These are phyloP conservation scores for Pterophyllum scalare DNA, from an alignment of 2,113 vertebrate species.

Conservation along the genomic window DNA sequence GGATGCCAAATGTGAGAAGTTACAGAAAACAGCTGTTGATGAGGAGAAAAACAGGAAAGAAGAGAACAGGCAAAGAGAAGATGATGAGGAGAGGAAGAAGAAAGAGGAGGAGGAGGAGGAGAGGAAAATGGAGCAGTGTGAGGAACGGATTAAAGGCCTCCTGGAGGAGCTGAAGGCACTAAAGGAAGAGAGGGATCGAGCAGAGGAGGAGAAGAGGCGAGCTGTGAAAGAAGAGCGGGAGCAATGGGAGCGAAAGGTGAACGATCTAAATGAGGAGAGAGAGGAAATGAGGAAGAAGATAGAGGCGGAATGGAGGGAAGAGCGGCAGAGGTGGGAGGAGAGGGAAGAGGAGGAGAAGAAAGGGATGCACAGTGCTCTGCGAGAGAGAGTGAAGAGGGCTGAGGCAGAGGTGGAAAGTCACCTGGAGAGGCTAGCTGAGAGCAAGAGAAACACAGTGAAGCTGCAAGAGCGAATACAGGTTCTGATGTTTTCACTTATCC, in stretches of 20 bases:
- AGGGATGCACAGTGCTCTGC: conserved; percentile 83
- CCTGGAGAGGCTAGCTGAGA: conserved; percentile 86
- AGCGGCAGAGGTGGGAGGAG: conserved; percentile 86
- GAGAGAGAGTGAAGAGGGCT: conserved; percentile 87
- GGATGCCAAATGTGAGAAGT: conserved; percentile 75
- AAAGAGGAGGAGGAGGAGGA: conserved; percentile 76
- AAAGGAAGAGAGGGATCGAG: conserved; percentile 55
- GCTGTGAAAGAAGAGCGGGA: conserved; percentile 76
- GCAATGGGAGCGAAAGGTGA: conserved; percentile 80
- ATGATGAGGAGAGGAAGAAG: conserved; percentile 39
- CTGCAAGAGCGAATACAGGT: conserved; percentile 93
- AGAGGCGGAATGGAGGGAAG: conserved; percentile 84
- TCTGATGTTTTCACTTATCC: conserved; percentile 8
- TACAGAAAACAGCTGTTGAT: conserved; percentile 58
- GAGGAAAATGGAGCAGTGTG: conserved; percentile 64
- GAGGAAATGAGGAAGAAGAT: conserved; percentile 82
- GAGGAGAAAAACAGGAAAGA: conserved; percentile 51
- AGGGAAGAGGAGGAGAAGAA: conserved; percentile 88
- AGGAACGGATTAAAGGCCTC: conserved; percentile 62
- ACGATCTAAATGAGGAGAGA: conserved; percentile 79
- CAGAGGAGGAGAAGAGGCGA: conserved; percentile 72
- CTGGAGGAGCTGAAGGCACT: conserved; percentile 61
- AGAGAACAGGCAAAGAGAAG: conserved; percentile 58
- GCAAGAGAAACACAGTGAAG: conserved; percentile 86
- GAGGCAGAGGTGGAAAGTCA: conserved; percentile 88